Base-by-base conservation (phyloP, 2,113 vertebrate genomes). In the Synodontis membranacea region DNA sequence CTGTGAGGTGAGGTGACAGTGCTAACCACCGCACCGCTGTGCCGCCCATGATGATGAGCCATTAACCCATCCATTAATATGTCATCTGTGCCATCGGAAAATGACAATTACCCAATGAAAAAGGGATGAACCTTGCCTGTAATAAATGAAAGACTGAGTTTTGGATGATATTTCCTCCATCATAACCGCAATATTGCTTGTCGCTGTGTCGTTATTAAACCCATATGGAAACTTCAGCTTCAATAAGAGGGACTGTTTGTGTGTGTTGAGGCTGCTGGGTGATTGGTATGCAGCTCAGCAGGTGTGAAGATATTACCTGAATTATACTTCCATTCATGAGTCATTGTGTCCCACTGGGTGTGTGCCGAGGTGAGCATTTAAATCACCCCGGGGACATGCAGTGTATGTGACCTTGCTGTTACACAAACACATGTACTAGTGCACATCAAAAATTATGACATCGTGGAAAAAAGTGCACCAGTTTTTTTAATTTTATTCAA, bases 361-460 rank as follows among this genome's bases (percentile, higher is more conserved):
- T 88, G 84, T 84, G 79, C 83, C 48, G 88, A 91, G 90, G 90
- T 88, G 87, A 90, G 90, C 76, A 86, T 91, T 92, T 87, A 92
- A 93, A 92, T 92, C 90, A 89, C 88, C 88, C 88, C 78, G 42
- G 90, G 92, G 91, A 93, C 83, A 80, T 88, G 88, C 89, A 85
- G 87, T 81, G 91, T 91, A 92, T 92, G 83, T 76, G 89, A 94
- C 93, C 93, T 94, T 93, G 92, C 70, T 85, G 68, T 86, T 48
- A 85, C 74, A 66, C 58, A 84, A 37, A 60, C 48, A 83, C 39
- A 76, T n/a, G n/a, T n/a, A n/a, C n/a, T n/a, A n/a, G n/a, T n/a
- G n/a, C n/a, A n/a, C n/a, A n/a, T n/a, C n/a, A n/a, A n/a, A n/a
- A n/a, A n/a, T n/a, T n/a, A n/a, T n/a, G n/a, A n/a, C n/a, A n/a